A percentile compares a stretch with the other conserved stretches of the same genome.
Evolutionary conservation across 2,113 vertebrate species (phyloP).

Genomic region (Albula goreensis): DNA sequence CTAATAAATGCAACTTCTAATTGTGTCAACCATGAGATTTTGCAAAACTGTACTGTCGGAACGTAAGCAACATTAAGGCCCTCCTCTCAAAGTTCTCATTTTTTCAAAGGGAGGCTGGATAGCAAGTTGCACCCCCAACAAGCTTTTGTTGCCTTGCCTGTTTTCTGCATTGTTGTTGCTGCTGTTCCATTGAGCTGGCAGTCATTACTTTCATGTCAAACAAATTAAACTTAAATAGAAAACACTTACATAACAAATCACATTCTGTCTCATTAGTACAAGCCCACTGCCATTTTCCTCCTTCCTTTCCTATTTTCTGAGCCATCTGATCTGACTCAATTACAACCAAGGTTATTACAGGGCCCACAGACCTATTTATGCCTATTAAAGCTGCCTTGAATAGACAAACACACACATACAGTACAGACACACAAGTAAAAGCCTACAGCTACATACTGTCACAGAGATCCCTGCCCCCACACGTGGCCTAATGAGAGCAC

Average conservation of each 20-base stretch:
- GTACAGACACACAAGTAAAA: not conserved
- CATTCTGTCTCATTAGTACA: slow-evolving; percentile 59
- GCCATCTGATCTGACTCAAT: slow-evolving; percentile 44
- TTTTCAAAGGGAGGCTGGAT: not conserved
- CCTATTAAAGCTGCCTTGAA: slow-evolving; percentile 46
- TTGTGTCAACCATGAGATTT: no score
- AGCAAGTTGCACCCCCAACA: not conserved
- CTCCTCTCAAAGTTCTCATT: not conserved
- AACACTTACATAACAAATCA: slow-evolving; percentile 57
- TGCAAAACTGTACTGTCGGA: not conserved
- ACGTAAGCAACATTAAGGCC: not conserved
- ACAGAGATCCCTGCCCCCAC: slow-evolving; percentile 31
- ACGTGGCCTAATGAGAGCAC: slow-evolving; percentile 66
- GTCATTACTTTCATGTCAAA: slow-evolving; percentile 51
- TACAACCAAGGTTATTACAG: slow-evolving; percentile 47
- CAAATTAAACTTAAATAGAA: slow-evolving; percentile 60
- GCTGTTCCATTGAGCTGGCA: slow-evolving; percentile 41
- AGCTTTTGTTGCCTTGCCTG: slow-evolving; percentile 4
- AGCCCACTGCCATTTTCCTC: slow-evolving; percentile 21
- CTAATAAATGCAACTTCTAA: not conserved
- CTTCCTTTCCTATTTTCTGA: slow-evolving; percentile 27
- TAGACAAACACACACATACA: slow-evolving; percentile 32
- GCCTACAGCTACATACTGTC: not conserved
- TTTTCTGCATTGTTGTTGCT: slow-evolving; percentile 33
- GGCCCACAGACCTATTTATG: slow-evolving; percentile 45